These are phyloP conservation scores for Enteromius unitaeniatus DNA, from an alignment of 2,797 vertebrate genomes.

Conservation along the genomic window DNA sequence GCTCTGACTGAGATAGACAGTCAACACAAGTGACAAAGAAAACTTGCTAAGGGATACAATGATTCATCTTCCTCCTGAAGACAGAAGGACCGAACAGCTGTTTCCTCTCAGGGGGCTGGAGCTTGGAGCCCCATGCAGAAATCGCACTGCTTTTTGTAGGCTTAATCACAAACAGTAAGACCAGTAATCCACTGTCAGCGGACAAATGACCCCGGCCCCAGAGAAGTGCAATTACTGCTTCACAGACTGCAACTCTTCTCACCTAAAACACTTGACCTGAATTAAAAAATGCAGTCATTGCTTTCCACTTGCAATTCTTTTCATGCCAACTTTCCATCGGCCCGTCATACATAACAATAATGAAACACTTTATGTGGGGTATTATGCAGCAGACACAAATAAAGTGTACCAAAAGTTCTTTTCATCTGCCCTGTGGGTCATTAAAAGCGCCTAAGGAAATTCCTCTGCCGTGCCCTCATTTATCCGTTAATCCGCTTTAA, in stretches of 20 bases:
- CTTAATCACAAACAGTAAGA: slow-evolving; percentile 61
- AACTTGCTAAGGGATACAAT: slow-evolving; percentile 49
- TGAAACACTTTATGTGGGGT: slow-evolving; percentile 30
- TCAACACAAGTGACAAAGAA: slow-evolving; percentile 48
- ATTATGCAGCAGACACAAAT: slow-evolving; percentile 62
- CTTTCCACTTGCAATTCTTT: slow-evolving; percentile 39
- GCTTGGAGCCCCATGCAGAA: slow-evolving; percentile 34
- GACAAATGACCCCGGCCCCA: slow-evolving; percentile 60
- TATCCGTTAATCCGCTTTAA: slow-evolving; percentile 82
- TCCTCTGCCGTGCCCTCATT: slow-evolving; percentile 72
- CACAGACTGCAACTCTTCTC: slow-evolving; percentile 46
- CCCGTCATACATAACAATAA: slow-evolving; percentile 43
- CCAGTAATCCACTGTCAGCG: slow-evolving; percentile 55
- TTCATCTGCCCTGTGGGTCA: slow-evolving; percentile 68
- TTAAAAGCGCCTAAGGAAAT: slow-evolving; percentile 70
- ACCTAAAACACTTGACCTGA: slow-evolving; percentile 49
- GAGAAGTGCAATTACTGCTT: slow-evolving; percentile 60
- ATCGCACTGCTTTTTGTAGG: slow-evolving; percentile 52
- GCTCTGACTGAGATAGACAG: slow-evolving; percentile 31
- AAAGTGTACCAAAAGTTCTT: slow-evolving; percentile 48
- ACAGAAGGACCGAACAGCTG: slow-evolving; percentile 64
- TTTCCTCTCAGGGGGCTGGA: slow-evolving; percentile 59
- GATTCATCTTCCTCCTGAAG: slow-evolving; percentile 53
- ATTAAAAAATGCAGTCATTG: slow-evolving; percentile 52
- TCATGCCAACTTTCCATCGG: slow-evolving; percentile 34